phyloP scores from a whole-genome alignment of 2,797 vertebrate genomes.

The Austrolebias charrua region DNA sequence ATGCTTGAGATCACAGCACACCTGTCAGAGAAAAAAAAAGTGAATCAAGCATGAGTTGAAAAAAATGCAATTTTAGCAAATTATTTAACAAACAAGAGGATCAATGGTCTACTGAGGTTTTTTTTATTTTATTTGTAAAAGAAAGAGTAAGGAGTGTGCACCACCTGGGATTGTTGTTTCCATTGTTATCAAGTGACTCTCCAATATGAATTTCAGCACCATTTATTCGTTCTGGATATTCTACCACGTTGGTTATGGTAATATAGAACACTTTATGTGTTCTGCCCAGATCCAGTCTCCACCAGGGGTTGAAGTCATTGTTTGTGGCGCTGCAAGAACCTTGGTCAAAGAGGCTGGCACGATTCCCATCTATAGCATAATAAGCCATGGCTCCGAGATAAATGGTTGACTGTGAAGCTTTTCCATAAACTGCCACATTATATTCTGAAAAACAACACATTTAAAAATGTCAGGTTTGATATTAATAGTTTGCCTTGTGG shows the following conservation, averaged over 20 bases:
- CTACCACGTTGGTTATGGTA: constrained; percentile 40
- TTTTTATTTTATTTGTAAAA: no score
- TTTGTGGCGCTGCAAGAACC: constrained; percentile 49
- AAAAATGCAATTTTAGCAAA: no score
- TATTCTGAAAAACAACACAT: constrained; percentile 26
- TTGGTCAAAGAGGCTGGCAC: fast-evolving
- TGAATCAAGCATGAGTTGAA: no score
- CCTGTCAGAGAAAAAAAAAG: no score
- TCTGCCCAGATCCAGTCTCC: constrained; percentile 64
- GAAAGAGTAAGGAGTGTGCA: background rate
- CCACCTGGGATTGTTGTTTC: constrained; percentile 64
- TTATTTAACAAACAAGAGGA: no score
- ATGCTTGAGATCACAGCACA: no score
- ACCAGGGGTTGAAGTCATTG: constrained; percentile 46
- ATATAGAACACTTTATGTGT: constrained; percentile 58
- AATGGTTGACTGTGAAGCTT: constrained; percentile 37
- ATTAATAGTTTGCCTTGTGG: background rate
- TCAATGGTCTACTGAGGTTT: no score
- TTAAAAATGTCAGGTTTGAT: background rate
- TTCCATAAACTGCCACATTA: constrained; percentile 47
- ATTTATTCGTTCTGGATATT: constrained; percentile 3
- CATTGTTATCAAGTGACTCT: constrained; percentile 51
- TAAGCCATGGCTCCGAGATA: background rate
- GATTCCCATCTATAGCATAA: constrained; percentile 62
- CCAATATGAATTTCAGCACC: constrained; percentile 65